A percentile compares a stretch with the other conserved stretches of the same genome.
Evolutionary conservation across 2,888 invertebrate species (phyloP).

Genomic region (Platycheirus rosarum): DNA sequence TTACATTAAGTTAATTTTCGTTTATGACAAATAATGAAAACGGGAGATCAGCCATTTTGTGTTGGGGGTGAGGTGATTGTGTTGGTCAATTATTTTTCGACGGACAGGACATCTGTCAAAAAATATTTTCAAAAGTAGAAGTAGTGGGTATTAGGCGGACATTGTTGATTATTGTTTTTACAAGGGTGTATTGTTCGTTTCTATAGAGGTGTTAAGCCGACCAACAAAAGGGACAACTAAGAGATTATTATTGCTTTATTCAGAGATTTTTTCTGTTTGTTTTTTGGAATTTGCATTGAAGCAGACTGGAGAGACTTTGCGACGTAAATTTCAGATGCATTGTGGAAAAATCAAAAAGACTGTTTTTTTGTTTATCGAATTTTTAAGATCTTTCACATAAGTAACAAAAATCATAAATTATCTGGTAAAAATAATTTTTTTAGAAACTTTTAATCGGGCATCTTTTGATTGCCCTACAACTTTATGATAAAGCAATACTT

Average conservation of each 20-base stretch:
- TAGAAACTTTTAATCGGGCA: too few relatives aligned
- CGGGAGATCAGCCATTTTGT: constrained; percentile 18
- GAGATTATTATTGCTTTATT: constrained; percentile 8
- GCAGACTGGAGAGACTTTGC: too few relatives aligned
- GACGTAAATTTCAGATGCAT: too few relatives aligned
- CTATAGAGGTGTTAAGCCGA: constrained; percentile 36
- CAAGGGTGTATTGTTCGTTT: constrained; percentile 1
- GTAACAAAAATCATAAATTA: too few relatives aligned
- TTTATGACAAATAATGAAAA: constrained; percentile 72
- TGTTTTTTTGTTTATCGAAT: too few relatives aligned
- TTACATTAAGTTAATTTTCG: constrained; percentile 72
- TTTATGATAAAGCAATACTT: too few relatives aligned
- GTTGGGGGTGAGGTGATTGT: constrained; percentile 53
- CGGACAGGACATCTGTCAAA: constrained; percentile 57
- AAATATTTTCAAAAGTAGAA: neutral
- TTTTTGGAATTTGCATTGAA: too few relatives aligned
- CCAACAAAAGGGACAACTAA: constrained; percentile 48
- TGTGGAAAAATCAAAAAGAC: too few relatives aligned
- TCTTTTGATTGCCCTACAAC: too few relatives aligned
- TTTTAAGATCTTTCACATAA: too few relatives aligned
- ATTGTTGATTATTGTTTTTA: constrained; percentile 17
- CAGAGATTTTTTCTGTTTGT: too few relatives aligned
- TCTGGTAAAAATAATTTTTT: too few relatives aligned
- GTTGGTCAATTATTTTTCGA: constrained; percentile 68
- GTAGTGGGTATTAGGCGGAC: neutral